Evolutionary conservation across 2,113 vertebrate genomes (phyloP).

Genomic region (Anseranas semipalmata): DNA sequence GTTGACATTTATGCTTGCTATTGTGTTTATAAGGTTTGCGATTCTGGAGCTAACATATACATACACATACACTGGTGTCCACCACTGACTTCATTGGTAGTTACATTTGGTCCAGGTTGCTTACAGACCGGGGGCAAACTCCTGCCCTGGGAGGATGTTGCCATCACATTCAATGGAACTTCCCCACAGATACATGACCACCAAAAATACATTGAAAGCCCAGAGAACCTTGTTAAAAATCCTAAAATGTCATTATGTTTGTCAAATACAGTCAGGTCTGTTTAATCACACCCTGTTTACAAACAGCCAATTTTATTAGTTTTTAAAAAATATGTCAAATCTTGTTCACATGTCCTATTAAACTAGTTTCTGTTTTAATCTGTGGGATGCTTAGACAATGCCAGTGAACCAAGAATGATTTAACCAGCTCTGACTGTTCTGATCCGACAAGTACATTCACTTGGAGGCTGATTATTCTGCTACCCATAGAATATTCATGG

Average conservation of each 20-base stretch:
- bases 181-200: neutral
- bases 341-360: slow-evolving; percentile 58
- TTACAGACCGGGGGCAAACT: neutral
- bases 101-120: neutral
- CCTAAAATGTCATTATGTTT: slow-evolving; percentile 60
- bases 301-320: slow-evolving; percentile 66
- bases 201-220: neutral
- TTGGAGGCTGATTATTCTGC: slow-evolving; percentile 57
- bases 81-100: neutral
- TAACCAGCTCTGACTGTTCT: slow-evolving; percentile 71
- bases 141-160: neutral
- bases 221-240: slow-evolving; percentile 61
- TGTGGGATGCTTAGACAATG: slow-evolving; percentile 53
- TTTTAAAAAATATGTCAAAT: slow-evolving; percentile 33
- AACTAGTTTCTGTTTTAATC: slow-evolving; percentile 66
- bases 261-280: slow-evolving; percentile 47
- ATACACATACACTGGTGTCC: neutral
- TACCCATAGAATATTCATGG: slow-evolving; percentile 60
- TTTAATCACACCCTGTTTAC: slow-evolving; percentile 65
- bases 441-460: slow-evolving; percentile 58
- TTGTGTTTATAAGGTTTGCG: neutral
- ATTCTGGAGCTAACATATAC: neutral
- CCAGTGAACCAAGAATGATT: slow-evolving; percentile 56
- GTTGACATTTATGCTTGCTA: neutral
- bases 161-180: neutral